Percentiles rank a stretch among this genome's conserved stretches.
These are phyloP conservation scores for Ormia ochracea DNA, from an alignment of 2,888 invertebrate species.

Conservation along the genomic window DNA sequence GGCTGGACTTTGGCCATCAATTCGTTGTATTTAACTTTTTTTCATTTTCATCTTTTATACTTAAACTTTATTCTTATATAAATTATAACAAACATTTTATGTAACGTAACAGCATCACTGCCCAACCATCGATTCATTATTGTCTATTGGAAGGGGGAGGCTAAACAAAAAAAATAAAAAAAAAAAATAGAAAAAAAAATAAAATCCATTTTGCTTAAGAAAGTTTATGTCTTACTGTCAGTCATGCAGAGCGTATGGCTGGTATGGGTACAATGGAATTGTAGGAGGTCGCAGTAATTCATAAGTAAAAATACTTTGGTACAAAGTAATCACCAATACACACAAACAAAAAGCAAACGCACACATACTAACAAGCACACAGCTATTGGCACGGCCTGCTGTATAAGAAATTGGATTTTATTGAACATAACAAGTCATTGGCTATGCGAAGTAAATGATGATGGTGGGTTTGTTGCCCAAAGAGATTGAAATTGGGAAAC, in stretches of 20 bases:
- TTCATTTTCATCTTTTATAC: conserved; percentile 7
- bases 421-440: conserved; percentile 48
- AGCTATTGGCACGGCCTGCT: neutral
- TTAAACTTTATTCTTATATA: conserved; percentile 31
- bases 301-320: conserved; percentile 56
- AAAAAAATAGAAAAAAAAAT: too few relatives aligned
- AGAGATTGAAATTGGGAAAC: neutral
- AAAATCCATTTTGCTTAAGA: conserved; percentile 40
- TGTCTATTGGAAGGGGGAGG: neutral
- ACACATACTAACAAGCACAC: neutral
- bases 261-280: neutral
- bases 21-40: conserved; percentile 6
- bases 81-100: conserved; percentile 34
- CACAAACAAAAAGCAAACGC: neutral
- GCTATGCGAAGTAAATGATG: neutral
- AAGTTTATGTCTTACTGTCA: conserved; percentile 28
- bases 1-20: conserved; percentile 62
- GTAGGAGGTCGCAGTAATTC: conserved; percentile 48
- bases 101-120: conserved; percentile 11
- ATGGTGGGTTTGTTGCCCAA: neutral
- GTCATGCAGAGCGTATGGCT: neutral
- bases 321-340: conserved; percentile 41
- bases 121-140: neutral
- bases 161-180: too few relatives aligned
- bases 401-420: conserved; percentile 51